Evolutionary conservation across 2,797 vertebrate species (phyloP), one percentile per base, ranked within the genome.

Genomic region (Lutjanus argentimaculatus): DNA sequence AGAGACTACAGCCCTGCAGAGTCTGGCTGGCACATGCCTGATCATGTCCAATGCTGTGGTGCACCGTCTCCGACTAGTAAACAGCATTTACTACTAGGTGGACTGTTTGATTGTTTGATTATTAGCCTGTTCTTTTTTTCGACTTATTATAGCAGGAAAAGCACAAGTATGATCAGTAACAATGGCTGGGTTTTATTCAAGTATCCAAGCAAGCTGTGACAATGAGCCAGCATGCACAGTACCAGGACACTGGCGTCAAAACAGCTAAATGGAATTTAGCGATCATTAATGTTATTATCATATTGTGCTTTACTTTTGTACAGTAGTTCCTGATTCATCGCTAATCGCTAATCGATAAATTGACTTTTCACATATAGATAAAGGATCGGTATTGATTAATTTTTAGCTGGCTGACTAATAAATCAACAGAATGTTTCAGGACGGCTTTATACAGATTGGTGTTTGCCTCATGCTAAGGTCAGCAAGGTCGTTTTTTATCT

Each of bases 21-120:
- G 70, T 77, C 71, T 61, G 72, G 25, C 71, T 75, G 82, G 7
- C 75, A 79, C 92, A 88, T 80, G 90, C 77, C 85, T 58, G 66
- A 71, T 91, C 88, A 90, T 90, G 81, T 84, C 81, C 66, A 69
- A 11, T 72, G 82, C 30, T 36, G 30, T 36, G 30, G 30, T 53
- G 58, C 55, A 67, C 12, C 21, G 1, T 14, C 17, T 66, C 36
- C 42, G 30, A 6, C 30, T 36, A 36, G 30, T 36, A 36, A 30
- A 21, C 65, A 58, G 62, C 17, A 62, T 30, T 65, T 25, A 19
- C 19, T 19, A 13, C 8, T 17, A 49, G 22, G 3, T 36, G 30
- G 30, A 36, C 30, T 36, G 30, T 36, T 36, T 36, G 30, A 36
- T 36, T 36, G 30, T 36, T 36, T 36, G 30, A 36, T 36, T 36